Evolutionary conservation across 2,113 vertebrate species (phyloP).

Genomic region (Ranitomeya variabilis): DNA sequence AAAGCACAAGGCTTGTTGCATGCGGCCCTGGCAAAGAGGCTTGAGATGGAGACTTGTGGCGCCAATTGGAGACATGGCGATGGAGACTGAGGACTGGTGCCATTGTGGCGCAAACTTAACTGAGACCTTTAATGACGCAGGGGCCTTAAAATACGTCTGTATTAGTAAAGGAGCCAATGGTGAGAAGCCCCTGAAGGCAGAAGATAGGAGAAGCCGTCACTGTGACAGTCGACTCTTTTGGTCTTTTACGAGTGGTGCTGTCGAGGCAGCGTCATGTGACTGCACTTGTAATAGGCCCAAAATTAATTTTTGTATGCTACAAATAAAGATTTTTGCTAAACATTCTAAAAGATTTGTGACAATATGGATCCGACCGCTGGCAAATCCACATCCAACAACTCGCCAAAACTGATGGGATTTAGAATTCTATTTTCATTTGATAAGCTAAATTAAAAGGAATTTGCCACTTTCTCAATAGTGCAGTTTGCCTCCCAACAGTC

Average conservation of each 20-base stretch:
- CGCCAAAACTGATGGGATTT: too few species aligned
- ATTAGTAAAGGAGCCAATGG: not conserved
- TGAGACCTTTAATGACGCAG: not conserved
- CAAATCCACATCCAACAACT: not conserved
- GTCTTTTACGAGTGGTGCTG: not conserved
- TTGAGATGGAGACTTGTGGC: not conserved
- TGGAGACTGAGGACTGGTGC: not conserved
- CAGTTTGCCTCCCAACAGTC: too few species aligned
- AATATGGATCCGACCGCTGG: not conserved
- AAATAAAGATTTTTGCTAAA: constrained; percentile 60
- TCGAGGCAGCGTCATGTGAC: constrained; percentile 6
- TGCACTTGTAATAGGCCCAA: constrained; percentile 32
- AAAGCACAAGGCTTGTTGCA: constrained; percentile 77
- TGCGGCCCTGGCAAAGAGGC: constrained; percentile 24
- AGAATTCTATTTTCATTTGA: too few species aligned
- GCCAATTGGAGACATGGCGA: not conserved
- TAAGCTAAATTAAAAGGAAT: too few species aligned
- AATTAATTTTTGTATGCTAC: constrained; percentile 55
- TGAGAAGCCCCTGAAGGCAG: not conserved
- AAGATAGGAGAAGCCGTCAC: not conserved
- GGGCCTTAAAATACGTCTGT: not conserved
- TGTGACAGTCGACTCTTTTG: constrained; percentile 27
- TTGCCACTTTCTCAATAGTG: too few species aligned
- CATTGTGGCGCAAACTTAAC: not conserved
- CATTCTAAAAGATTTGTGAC: constrained; percentile 6